These are phyloP conservation scores for Holacanthella duospinosa DNA, from an alignment of 2,888 invertebrate species.

Conservation along the genomic window DNA sequence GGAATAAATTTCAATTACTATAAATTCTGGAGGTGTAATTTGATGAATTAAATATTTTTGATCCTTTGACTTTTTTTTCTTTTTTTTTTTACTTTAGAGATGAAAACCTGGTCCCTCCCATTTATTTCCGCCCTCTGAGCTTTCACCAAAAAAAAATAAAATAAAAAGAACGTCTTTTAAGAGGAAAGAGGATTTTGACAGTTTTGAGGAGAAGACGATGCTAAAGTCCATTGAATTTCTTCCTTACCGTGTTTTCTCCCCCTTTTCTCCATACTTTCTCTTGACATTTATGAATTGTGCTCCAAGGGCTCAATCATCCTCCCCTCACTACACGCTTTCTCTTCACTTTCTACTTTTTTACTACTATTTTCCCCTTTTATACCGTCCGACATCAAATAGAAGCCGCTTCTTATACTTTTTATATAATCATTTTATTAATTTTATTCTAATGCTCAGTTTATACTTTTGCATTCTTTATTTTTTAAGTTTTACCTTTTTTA, in stretches of 20 bases:
- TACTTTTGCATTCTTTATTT: too few relatives aligned
- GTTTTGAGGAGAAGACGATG: background rate
- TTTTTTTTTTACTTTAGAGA: background rate
- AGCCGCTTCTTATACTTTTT: too few relatives aligned
- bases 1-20: background rate
- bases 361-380: conserved; percentile 6
- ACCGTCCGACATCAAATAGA: too few relatives aligned
- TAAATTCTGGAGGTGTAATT: background rate
- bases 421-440: too few relatives aligned
- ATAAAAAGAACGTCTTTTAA: background rate
- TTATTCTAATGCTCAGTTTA: too few relatives aligned
- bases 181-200: background rate
- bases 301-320: conserved; percentile 5
- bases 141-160: background rate
- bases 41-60: conserved; percentile 1
- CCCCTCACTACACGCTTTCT: background rate
- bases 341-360: background rate
- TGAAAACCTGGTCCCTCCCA: background rate
- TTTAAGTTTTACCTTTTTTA: too few relatives aligned
- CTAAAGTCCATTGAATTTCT: background rate
- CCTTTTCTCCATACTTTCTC: too few relatives aligned
- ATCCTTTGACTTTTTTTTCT: background rate
- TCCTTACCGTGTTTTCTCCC: too few relatives aligned
- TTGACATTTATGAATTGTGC: conserved; percentile 15
- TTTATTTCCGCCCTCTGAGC: background rate